Evolutionary conservation across 2,797 vertebrate genomes (phyloP).

Genomic region (Dryobates pubescens): DNA sequence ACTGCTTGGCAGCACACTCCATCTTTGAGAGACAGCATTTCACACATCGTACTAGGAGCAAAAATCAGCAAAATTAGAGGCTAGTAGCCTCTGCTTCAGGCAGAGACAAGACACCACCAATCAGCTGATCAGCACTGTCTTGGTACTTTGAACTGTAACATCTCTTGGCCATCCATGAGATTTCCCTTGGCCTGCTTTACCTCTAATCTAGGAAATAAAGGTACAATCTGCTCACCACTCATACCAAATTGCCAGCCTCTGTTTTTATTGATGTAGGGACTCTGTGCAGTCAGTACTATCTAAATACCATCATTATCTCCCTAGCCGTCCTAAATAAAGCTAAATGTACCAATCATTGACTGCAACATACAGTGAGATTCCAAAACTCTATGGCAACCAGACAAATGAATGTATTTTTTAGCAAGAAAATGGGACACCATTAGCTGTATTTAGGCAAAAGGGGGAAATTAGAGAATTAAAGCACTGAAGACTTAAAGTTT

Average conservation of each 20-base stretch:
- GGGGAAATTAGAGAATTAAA: neutral
- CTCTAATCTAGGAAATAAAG: neutral
- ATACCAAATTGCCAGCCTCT: neutral
- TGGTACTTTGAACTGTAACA: neutral
- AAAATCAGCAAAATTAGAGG: conserved; percentile 3
- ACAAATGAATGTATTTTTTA: neutral
- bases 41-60: neutral
- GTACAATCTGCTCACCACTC: neutral
- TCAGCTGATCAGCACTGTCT: neutral
- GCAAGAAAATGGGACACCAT: neutral
- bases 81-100: neutral
- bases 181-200: neutral
- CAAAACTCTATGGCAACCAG: neutral
- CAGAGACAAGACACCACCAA: neutral
- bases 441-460: neutral
- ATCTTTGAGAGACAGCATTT: neutral
- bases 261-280: neutral
- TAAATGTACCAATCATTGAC: neutral
- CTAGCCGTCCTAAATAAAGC: conserved; percentile 24
- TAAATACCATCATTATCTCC: conserved; percentile 13
- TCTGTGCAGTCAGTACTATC: neutral
- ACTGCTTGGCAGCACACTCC: conserved; percentile 15
- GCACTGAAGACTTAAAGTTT: neutral
- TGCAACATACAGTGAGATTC: neutral
- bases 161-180: neutral